Evolutionary conservation across 2,888 invertebrate genomes (phyloP).

Genomic region (Periphyllus acericola): DNA sequence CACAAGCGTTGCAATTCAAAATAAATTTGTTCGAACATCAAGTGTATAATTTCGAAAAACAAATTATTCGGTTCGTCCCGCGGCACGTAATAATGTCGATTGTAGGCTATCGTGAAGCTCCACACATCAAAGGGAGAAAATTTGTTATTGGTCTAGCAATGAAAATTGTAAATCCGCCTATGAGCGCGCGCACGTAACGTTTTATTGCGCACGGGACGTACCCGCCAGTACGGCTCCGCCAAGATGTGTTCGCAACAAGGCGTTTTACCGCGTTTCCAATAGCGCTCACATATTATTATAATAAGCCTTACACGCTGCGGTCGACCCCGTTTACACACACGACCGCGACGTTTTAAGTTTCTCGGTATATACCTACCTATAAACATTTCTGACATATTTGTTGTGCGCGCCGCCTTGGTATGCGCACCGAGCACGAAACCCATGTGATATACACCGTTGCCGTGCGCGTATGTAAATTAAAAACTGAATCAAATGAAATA

Average conservation of each 20-base stretch:
- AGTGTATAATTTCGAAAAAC: too few relatives aligned
- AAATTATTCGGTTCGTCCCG: too few relatives aligned
- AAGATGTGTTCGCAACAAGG: neutral
- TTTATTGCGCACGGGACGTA: neutral
- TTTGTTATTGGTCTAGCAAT: neutral
- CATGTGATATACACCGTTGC: neutral
- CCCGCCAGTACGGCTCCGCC: neutral
- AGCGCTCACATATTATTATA: too few relatives aligned
- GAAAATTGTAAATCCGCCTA: neutral
- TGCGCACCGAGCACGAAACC: neutral
- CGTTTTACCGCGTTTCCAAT: neutral
- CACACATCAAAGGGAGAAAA: neutral
- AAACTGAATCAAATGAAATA: neutral
- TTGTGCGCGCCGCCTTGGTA: neutral
- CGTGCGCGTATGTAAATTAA: neutral
- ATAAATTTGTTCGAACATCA: too few relatives aligned
- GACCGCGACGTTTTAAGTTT: neutral
- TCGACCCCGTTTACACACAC: neutral
- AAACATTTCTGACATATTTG: slow-evolving; percentile 2
- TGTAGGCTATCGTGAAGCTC: neutral
- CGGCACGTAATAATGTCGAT: neutral
- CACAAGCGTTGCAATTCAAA: too few relatives aligned
- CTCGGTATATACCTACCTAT: neutral
- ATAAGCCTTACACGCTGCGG: neutral
- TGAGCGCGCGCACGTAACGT: neutral